Base-by-base conservation (phyloP, 2,888 invertebrate species). In the Apotomis turbidana region DNA sequence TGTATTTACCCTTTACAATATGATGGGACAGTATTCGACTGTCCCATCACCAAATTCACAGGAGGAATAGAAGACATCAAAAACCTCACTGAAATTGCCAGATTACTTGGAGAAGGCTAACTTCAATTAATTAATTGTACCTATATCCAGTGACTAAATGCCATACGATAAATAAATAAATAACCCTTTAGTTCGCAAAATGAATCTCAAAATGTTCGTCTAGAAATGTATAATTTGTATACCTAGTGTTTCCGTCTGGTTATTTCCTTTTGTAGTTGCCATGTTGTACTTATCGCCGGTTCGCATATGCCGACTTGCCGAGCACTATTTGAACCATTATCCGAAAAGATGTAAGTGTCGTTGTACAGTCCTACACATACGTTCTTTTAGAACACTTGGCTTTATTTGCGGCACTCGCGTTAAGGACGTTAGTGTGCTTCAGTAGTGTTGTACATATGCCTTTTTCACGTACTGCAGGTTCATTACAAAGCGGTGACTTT, bases 231-330 rank as follows among this genome's bases (percentile, higher is more conserved):
- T 75, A 78, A 80, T 76, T 70, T 54, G 74, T 75, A 63, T 75
- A 62, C 68, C 27, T 27, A 27, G 27, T 68, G 59, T 64, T 59
- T 44, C 54, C 54, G 70, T 63, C 67, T 70, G 58, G 55, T 61
- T 74, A 84, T 85, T 83, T 85, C 83, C 83, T 83, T 82, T 83
- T 80, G 82, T 82, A 55, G 78, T 77, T 74, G 76, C 76, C 77
- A 75, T 83, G 83, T 81, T 81, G 81, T 81, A 82, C 81, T 84
- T 87, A 87, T 86, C 87, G 78, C 80, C 78, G 79, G 82, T 81
- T 79, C 83, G 85, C 84, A 85, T 83, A 81, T 83, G 71, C 54
- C 12, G 62, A 44, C n/a, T 13, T n/a, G 0, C 6, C n/a, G 41
- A 41, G 38, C 5, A 27, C 41, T 5, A 41, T 6, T 41, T 6